Percentiles rank a stretch among this genome's conserved stretches.
phyloP scores from a whole-genome alignment of 1,140 invertebrate species.

The Calephelis nemesis region DNA sequence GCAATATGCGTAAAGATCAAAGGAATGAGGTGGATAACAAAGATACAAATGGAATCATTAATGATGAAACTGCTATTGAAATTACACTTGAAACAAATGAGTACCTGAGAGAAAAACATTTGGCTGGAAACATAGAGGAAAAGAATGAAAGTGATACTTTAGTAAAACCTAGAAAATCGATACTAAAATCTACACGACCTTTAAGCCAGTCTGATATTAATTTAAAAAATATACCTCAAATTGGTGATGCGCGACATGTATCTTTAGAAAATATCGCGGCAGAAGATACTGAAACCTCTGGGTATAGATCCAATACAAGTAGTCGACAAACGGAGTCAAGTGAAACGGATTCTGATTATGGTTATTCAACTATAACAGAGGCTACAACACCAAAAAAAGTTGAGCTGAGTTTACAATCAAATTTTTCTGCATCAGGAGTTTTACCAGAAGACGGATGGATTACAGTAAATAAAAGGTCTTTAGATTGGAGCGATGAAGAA shows the following conservation, averaged over 20 bases:
- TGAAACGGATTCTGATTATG: slow-evolving; percentile 81
- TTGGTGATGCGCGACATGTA: slow-evolving; percentile 29
- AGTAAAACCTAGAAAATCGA: slow-evolving; percentile 58
- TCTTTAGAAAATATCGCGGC: slow-evolving; percentile 55
- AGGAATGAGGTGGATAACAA: slow-evolving; percentile 20
- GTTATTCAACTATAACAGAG: slow-evolving; percentile 77
- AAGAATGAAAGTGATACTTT: slow-evolving; percentile 28
- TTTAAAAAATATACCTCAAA: slow-evolving; percentile 33
- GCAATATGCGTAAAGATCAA: slow-evolving; percentile 29
- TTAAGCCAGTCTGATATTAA: slow-evolving; percentile 49
- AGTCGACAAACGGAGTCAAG: slow-evolving; percentile 71
- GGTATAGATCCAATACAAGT: slow-evolving; percentile 77
- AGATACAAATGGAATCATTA: slow-evolving; percentile 5
- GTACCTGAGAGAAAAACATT: neutral
- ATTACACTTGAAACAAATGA: slow-evolving; percentile 1
- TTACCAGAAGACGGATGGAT: slow-evolving; percentile 72
- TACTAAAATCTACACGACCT: slow-evolving; percentile 56
- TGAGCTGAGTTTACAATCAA: slow-evolving; percentile 58
- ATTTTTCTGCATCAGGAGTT: slow-evolving; percentile 56
- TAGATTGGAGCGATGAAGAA: slow-evolving; percentile 61
- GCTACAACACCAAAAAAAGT: slow-evolving; percentile 69
- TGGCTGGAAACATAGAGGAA: slow-evolving; percentile 5
- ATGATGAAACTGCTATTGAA: neutral
- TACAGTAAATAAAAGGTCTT: slow-evolving; percentile 60
- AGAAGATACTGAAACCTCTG: slow-evolving; percentile 80